A percentile compares a stretch with the other conserved stretches of the same genome.
phyloP scores from a whole-genome alignment of 2,888 invertebrate species.

The Drosophila kokeensis region DNA sequence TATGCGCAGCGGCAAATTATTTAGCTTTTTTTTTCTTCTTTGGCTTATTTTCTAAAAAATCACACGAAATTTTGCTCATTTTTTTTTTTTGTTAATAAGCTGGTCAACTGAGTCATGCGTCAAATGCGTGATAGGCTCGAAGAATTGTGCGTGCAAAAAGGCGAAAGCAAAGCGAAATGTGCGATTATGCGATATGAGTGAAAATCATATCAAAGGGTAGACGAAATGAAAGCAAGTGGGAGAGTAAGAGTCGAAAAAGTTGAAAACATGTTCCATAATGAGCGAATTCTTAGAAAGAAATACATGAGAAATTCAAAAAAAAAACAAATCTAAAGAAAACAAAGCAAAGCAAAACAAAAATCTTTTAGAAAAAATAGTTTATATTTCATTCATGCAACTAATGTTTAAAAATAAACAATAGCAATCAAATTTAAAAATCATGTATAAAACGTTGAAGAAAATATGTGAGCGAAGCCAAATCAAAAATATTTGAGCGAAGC shows the following conservation, averaged over 20 bases:
- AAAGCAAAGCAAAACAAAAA: neutral
- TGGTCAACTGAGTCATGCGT: slow-evolving; percentile 59
- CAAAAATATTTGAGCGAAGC: neutral
- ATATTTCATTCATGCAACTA: neutral
- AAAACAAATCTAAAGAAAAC: neutral
- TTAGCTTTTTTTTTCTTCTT: slow-evolving; percentile 25
- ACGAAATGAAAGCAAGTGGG: neutral
- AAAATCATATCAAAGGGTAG: neutral
- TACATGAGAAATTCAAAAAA: neutral
- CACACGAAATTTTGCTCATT: slow-evolving; percentile 24
- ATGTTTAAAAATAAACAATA: neutral
- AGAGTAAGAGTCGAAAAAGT: neutral
- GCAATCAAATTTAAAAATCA: neutral
- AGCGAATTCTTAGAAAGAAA: neutral
- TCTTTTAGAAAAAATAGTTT: neutral
- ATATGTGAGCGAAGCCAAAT: neutral
- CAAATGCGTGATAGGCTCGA: slow-evolving; percentile 69
- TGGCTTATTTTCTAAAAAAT: slow-evolving; percentile 48
- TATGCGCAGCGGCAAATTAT: slow-evolving; percentile 4
- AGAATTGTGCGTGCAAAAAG: slow-evolving; percentile 27
- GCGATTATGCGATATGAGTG: slow-evolving; percentile 6
- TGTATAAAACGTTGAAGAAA: neutral
- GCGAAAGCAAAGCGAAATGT: slow-evolving; percentile 2
- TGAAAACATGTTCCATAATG: neutral
- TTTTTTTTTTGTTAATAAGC: slow-evolving; percentile 23